Base-by-base conservation (phyloP, 1,140 invertebrate species). In the Olivierus martensii region DNA sequence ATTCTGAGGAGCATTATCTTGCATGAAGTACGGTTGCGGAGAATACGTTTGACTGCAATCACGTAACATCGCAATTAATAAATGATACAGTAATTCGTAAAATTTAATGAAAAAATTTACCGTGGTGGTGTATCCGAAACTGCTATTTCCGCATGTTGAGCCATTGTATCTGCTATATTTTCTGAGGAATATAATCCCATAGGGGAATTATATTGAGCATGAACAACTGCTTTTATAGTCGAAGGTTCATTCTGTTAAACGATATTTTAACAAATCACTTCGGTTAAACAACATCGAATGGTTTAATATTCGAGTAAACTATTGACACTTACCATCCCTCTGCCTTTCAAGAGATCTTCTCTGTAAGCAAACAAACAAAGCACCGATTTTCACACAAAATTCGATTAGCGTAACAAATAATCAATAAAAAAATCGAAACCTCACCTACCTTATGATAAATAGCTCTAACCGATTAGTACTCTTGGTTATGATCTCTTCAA, bases 141-240 rank as follows among this genome's bases (percentile, higher is more conserved):
- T 6, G 28, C 28, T 28, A 93, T 87, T 71, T 91, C 87, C 46
- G 90, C 85, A 69, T 95, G 90, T 17, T 86, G 83, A 14, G 84
- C 84, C 36, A 94, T 78, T 3, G 90, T 92, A 68, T 94, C 87
- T 39, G 89, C 88, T 63, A 95, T 92, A 49, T 84, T 90, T 69
- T 92, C 82, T 66, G 93, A 88, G 63, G 88, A 93, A 75, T 97
- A 97, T 61, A 97, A 80, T 51, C 83, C 84, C 59, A 94, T 82
- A 21, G 92, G 92, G 38, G 84, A 84, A 72, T 97, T 97, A 75
- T 92, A 96, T 72, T 94, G 90, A 69, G 91, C 90, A 72, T 93
- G 93, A 46, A 93, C 87, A 60, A 94, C 56, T 3, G 56, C 56
- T 41, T 56, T 56, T 3, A 56, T 46, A 12, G 42, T 38, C 41